Conservation (phyloP, 2,113 vertebrate species). For the Procapra przewalskii region DNA sequence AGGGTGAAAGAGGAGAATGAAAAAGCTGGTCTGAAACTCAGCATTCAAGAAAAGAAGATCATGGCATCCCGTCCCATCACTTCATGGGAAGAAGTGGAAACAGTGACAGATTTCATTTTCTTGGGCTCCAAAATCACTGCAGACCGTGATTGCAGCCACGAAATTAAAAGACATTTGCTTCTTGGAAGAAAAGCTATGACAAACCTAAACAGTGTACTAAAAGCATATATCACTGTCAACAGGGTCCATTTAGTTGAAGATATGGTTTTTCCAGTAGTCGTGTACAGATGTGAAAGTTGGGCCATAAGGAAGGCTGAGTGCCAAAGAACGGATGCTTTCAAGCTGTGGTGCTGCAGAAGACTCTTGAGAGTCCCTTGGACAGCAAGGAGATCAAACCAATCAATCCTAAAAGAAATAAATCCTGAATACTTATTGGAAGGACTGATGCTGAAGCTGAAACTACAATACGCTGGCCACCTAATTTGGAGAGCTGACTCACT, state of each 20-base stretch:
- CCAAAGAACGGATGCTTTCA: not conserved
- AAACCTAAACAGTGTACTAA: not conserved
- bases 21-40: not conserved
- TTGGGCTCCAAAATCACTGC: not conserved
- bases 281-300: not conserved
- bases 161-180: not conserved
- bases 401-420: not conserved
- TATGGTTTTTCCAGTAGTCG: not conserved
- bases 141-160: not conserved
- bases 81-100: not conserved
- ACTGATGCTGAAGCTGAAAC: not conserved
- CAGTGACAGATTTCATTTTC: not conserved
- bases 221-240: not conserved
- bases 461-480: not conserved
- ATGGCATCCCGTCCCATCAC: not conserved
- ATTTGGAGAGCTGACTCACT: not conserved
- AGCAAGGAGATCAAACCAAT: not conserved
- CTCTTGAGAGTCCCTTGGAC: not conserved
- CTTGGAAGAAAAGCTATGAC: not conserved
- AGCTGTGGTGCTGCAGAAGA: not conserved
- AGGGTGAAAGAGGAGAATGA: not conserved
- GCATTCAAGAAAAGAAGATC: not conserved
- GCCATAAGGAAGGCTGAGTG: not conserved
- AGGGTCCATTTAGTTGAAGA: not conserved
- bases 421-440: not conserved